phyloP scores from a whole-genome alignment of 2,113 vertebrate species.

The Cololabis saira region DNA sequence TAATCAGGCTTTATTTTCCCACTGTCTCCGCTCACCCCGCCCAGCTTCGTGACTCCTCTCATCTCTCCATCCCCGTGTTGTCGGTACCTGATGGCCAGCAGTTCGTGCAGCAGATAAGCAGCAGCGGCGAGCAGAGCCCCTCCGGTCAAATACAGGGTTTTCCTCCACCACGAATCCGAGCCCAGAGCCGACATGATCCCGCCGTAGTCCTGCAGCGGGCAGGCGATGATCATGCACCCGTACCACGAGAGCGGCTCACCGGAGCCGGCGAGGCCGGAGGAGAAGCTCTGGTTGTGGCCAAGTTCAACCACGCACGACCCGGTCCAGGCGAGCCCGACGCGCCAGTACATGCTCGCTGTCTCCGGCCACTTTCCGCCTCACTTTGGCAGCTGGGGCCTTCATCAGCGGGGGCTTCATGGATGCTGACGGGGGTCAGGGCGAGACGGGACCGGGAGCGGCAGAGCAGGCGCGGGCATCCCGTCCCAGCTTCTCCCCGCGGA shows the following conservation, averaged over 20 bases:
- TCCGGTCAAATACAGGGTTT: conserved; percentile 95
- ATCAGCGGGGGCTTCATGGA: conserved; percentile 76
- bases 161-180: conserved; percentile 97
- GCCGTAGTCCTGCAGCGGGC: conserved; percentile 91
- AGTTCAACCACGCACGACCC: conserved; percentile 92
- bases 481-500: conserved; percentile 68
- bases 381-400: conserved; percentile 73
- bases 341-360: conserved; percentile 92
- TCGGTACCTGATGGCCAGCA: conserved; percentile 93
- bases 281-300: conserved; percentile 90
- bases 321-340: conserved; percentile 90
- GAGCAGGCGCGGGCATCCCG: conserved; percentile 59
- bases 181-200: conserved; percentile 94
- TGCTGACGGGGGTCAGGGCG: conserved; percentile 40
- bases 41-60: conserved; percentile 22
- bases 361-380: conserved; percentile 79
- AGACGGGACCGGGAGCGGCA: conserved; percentile 22
- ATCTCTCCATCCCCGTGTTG: not conserved
- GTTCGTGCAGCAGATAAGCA: conserved; percentile 94
- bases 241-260: conserved; percentile 91
- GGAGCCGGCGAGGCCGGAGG: conserved; percentile 86
- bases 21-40: conserved; percentile 46
- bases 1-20: no score
- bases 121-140: conserved; percentile 96
- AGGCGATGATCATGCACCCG: conserved; percentile 93